Percentiles rank a stretch among this genome's conserved stretches.
phyloP scores from a whole-genome alignment of 2,797 vertebrate species.

The Acanthurus tractus region DNA sequence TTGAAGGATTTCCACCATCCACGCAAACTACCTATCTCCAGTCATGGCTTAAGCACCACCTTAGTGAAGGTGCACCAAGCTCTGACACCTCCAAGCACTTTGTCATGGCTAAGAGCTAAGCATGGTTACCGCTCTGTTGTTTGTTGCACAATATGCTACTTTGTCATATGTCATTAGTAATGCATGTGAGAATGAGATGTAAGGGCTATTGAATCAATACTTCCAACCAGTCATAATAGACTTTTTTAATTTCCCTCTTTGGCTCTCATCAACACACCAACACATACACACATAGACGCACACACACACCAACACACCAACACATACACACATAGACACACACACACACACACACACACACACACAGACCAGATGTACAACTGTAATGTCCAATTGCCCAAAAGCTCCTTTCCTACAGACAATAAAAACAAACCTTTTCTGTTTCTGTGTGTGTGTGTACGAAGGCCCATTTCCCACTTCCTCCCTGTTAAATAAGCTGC shows the following conservation, averaged over 20 bases:
- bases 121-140: no score
- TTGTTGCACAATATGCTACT: no score
- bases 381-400: slow-evolving; percentile 14
- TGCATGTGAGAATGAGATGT: slow-evolving; percentile 3
- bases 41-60: no score
- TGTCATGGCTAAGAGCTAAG: no score
- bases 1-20: no score
- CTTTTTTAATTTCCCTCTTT: neutral
- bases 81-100: no score
- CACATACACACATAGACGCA: no score
- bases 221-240: neutral
- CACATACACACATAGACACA: neutral
- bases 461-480: slow-evolving; percentile 50
- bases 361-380: neutral
- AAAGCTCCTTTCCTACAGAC: slow-evolving; percentile 2
- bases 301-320: neutral
- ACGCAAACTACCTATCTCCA: no score
- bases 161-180: neutral
- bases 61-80: no score
- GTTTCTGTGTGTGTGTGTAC: slow-evolving; percentile 27
- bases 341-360: neutral
- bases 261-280: neutral
- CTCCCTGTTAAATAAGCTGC: neutral
- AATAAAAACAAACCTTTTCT: slow-evolving; percentile 16
- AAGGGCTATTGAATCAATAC: neutral